Conservation (phyloP, 1,140 invertebrate genomes). For the Zaprionus nigranus region DNA sequence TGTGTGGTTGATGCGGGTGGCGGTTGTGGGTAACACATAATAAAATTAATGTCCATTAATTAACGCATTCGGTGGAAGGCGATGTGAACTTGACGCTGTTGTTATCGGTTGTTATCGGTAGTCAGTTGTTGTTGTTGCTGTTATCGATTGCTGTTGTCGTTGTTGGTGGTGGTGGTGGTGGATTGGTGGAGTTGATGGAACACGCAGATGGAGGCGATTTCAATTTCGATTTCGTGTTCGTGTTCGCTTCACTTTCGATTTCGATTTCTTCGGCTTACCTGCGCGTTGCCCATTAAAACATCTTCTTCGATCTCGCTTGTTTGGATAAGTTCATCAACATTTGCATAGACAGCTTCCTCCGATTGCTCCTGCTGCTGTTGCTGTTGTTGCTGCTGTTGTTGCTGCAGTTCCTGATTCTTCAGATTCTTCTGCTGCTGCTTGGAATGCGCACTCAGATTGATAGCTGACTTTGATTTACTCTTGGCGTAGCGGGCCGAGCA, state of each 20-base stretch:
- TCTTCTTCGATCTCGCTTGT: conserved; percentile 47
- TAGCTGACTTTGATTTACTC: conserved; percentile 69
- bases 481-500: conserved; percentile 68
- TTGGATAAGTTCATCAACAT: conserved; percentile 54
- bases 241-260: not conserved
- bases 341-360: conserved; percentile 56
- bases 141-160: conserved; percentile 12
- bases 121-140: conserved; percentile 17
- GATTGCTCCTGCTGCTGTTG: conserved; percentile 25
- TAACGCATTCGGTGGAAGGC: conserved; percentile 14
- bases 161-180: conserved; percentile 12
- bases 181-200: conserved; percentile 32
- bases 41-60: conserved; percentile 68
- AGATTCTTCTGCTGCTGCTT: conserved; percentile 65
- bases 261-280: conserved; percentile 59
- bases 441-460: conserved; percentile 69
- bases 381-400: conserved; percentile 1
- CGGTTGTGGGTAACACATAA: conserved; percentile 47
- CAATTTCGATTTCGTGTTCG: conserved; percentile 11
- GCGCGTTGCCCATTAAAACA: conserved; percentile 74
- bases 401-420: conserved; percentile 38
- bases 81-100: conserved; percentile 9
- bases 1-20: conserved; percentile 12
- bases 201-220: conserved; percentile 42
- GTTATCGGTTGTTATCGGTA: conserved; percentile 24